phyloP scores from a whole-genome alignment of 30 jellyfish, hydroid and myxozoan genomes.

The Morbakka virulenta region DNA sequence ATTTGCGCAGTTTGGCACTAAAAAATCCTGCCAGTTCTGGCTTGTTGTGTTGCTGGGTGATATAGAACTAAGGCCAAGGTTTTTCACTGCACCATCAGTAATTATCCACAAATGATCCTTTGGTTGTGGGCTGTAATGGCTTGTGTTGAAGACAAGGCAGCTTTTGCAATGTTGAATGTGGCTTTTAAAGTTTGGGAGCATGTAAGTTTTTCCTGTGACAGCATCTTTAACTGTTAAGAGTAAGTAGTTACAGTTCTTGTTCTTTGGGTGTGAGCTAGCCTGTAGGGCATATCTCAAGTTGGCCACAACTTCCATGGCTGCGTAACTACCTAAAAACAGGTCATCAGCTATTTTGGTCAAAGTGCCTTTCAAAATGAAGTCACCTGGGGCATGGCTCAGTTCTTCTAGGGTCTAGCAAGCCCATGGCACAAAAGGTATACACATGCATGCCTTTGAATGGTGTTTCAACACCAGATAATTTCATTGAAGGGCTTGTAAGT shows the following conservation, averaged over 20 bases:
- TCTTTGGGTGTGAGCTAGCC: neutral
- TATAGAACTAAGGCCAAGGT: conserved; percentile 34
- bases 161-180: too few relatives aligned
- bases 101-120: conserved; percentile 40
- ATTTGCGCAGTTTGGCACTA: conserved; percentile 44
- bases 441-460: conserved; percentile 66
- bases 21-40: conserved; percentile 52
- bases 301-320: conserved; percentile 15
- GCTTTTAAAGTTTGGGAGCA: too few relatives aligned
- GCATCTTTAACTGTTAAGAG: conserved; percentile 24
- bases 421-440: conserved; percentile 58
- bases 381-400: conserved; percentile 48
- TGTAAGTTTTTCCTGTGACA: conserved; percentile 45
- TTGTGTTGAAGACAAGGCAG: conserved; percentile 3
- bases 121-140: conserved; percentile 52
- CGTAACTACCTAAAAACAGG: conserved; percentile 36
- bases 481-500: conserved; percentile 32
- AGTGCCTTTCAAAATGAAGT: conserved; percentile 14
- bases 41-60: conserved; percentile 18
- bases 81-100: conserved; percentile 50
- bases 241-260: conserved; percentile 6
- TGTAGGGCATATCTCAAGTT: conserved; percentile 28
- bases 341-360: conserved; percentile 57
- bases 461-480: conserved; percentile 64
- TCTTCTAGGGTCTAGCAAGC: conserved; percentile 73